Evolutionary conservation across 2,888 invertebrate genomes (phyloP), one percentile per base, ranked within the genome.

Genomic region (Arctia plantaginis): DNA sequence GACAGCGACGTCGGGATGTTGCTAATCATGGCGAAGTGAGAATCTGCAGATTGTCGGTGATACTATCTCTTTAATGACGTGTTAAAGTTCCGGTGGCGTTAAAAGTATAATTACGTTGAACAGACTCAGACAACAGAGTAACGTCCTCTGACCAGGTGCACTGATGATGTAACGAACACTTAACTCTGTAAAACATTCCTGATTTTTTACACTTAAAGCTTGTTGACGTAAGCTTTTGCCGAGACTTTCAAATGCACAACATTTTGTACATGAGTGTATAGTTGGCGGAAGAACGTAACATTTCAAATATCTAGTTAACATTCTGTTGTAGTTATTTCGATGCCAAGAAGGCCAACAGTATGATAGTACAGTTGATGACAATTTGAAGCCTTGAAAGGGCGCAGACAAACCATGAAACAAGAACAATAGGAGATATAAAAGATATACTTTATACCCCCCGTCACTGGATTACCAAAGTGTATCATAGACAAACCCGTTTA

Each of bases 1-100:
- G 89, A 89, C 78, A 81, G 81, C 74, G 76, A 74, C 80, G 86
- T 86, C 87, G 84, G 90, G 89, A 90, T 90, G 87, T 90, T 85
- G 85, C 87, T 88, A 89, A 89, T 90, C 88, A 89, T 87, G 84
- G 84, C 74, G 80, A 87, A 89, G 85, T 84, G 81, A 85, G 87
- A 85, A 89, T 87, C 83, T 82, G 84, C 81, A 82, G 82, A 77
- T 77, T 74, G 83, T 81, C 74, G 69, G 78, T 73, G 83, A 82
- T 83, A 78, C 74, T 83, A 85, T 85, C 81, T 81, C 80, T 80
- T 79, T 83, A 78, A 85, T 81, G 78, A 71, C 70, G 74, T 74
- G 73, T 77, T 78, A 75, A 78, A 77, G 77, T 78, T 78, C 77
- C 80, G 82, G 71, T 72, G 71, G 39, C 69, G 73, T 72, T 66